Evolutionary conservation across 2,113 vertebrate species (phyloP).

Genomic region (Brevimyrus niger): DNA sequence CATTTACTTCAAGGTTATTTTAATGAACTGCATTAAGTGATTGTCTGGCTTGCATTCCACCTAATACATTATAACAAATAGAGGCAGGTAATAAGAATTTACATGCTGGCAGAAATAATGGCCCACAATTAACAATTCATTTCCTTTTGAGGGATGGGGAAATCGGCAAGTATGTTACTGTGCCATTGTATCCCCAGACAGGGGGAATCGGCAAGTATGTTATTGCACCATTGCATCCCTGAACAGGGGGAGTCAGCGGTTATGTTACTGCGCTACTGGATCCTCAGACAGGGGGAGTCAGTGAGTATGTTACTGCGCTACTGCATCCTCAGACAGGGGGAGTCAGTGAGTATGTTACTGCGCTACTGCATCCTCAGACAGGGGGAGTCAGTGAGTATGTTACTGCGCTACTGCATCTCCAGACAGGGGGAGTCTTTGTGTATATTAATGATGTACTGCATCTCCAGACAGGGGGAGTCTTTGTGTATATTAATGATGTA

Average conservation of each 20-base stretch:
- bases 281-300: not conserved
- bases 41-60: not conserved
- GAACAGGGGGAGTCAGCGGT: not conserved
- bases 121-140: not conserved
- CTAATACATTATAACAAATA: conserved; percentile 7
- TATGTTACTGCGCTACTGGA: not conserved
- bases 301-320: not conserved
- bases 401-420: not conserved
- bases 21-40: not conserved
- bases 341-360: not conserved
- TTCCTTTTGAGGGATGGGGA: not conserved
- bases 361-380: not conserved
- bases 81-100: not conserved
- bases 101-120: conserved; percentile 1
- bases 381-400: not conserved
- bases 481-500: not conserved
- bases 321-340: not conserved
- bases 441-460: not conserved
- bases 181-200: not conserved
- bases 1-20: conserved; percentile 12
- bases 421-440: not conserved
- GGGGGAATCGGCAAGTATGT: not conserved
- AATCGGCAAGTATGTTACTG: not conserved
- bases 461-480: not conserved
- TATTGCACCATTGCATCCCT: not conserved